Conservation (phyloP, 2,797 vertebrate genomes). For the Vespertilio murinus region DNA sequence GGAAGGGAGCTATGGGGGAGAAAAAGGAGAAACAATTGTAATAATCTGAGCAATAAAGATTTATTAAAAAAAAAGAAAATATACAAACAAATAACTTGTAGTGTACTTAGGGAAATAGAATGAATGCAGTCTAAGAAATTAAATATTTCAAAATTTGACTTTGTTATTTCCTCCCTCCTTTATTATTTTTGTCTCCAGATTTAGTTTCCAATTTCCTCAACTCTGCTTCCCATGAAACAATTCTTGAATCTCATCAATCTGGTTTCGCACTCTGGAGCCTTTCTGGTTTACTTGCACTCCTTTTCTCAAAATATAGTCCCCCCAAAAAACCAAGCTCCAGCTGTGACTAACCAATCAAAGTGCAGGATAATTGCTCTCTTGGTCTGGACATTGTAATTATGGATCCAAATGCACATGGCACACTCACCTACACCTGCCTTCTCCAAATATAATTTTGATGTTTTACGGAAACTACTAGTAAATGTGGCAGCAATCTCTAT, state of each 20-base stretch:
- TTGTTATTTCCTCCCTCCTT: background rate
- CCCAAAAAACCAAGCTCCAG: background rate
- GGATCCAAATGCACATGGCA: background rate
- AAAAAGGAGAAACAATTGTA: too few species aligned
- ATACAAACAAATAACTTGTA: background rate
- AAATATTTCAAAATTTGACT: background rate
- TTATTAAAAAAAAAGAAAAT: background rate
- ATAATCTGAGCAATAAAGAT: too few species aligned
- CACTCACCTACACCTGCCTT: slow-evolving; percentile 19
- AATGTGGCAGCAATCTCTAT: background rate
- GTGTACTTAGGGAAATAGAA: background rate
- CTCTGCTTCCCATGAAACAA: background rate
- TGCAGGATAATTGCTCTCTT: background rate
- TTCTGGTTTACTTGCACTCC: background rate
- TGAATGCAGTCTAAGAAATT: background rate
- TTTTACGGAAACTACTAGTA: slow-evolving; percentile 10
- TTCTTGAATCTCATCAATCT: background rate
- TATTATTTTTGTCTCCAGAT: background rate
- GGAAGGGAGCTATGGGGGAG: too few species aligned
- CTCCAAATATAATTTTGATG: background rate
- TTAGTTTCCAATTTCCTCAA: background rate
- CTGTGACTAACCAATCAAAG: background rate
- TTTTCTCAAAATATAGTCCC: background rate
- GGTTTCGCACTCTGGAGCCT: slow-evolving; percentile 1
- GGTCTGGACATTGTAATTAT: background rate